Conservation (phyloP, 2,113 vertebrate genomes). For the Grammomys dolichurus region DNA sequence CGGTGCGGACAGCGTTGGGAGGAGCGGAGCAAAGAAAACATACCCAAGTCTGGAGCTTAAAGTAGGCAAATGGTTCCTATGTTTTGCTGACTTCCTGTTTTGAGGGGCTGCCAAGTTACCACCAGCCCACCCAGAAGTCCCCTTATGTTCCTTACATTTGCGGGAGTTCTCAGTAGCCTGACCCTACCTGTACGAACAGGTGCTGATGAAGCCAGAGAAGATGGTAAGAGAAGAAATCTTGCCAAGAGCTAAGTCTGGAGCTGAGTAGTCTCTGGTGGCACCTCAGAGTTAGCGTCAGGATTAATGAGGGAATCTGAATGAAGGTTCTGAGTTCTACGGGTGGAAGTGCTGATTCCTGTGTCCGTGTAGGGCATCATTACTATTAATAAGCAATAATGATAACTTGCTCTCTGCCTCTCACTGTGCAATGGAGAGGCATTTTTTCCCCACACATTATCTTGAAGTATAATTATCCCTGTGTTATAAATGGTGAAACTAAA, state of each 20-base stretch:
- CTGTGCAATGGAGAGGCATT: constrained; percentile 53
- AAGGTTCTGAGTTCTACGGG: constrained; percentile 2
- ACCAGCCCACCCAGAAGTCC: background rate
- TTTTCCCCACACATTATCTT: constrained; percentile 35
- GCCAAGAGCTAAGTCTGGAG: background rate
- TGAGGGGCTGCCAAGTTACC: background rate
- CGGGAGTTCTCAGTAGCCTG: background rate
- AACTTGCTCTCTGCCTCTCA: constrained; percentile 26
- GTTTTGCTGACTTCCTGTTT: background rate
- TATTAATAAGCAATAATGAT: constrained; percentile 58
- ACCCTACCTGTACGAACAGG: background rate
- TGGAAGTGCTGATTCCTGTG: background rate
- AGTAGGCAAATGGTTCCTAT: background rate
- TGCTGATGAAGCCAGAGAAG: background rate
- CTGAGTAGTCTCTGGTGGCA: rapidly evolving
- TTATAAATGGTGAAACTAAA: constrained; percentile 75
- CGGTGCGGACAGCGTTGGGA: background rate
- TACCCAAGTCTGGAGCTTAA: background rate
- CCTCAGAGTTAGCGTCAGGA: background rate
- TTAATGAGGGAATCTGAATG: background rate
- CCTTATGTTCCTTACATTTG: no score
- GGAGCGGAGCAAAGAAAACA: background rate
- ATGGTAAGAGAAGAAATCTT: background rate
- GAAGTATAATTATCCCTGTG: constrained; percentile 72
- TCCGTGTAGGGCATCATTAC: background rate